Percentiles rank a stretch among this genome's conserved stretches.
Evolutionary conservation across 2,113 vertebrate genomes (phyloP).

Genomic region (Ophiodon elongatus): DNA sequence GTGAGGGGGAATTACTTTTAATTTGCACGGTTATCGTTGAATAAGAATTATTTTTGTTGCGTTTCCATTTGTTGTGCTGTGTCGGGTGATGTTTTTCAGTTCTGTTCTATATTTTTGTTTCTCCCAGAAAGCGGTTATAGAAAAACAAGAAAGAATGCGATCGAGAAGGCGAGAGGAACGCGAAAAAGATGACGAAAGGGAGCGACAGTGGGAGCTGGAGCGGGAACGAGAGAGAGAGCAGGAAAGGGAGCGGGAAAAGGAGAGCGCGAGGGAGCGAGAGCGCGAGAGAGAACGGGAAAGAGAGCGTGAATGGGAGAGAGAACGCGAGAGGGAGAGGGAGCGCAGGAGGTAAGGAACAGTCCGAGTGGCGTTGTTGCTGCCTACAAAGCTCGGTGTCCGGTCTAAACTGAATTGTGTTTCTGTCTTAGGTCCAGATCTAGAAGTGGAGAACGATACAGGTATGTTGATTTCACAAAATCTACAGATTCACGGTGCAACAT

Average conservation of each 20-base stretch:
- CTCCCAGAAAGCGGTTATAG: conserved; percentile 92
- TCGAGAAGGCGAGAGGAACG: conserved; percentile 93
- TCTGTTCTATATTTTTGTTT: background rate
- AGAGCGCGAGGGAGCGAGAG: conserved; percentile 72
- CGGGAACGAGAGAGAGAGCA: conserved; percentile 73
- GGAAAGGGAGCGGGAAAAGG: conserved; percentile 71
- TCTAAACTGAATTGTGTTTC: conserved; percentile 1
- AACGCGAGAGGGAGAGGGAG: conserved; percentile 62
- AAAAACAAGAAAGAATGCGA: conserved; percentile 96
- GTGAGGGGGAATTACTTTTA: conserved; percentile 76
- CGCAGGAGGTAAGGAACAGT: conserved; percentile 75
- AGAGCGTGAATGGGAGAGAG: conserved; percentile 56
- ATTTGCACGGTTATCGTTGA: background rate
- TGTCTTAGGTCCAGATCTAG: conserved; percentile 82
- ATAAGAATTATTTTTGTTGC: background rate
- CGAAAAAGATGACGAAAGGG: conserved; percentile 89
- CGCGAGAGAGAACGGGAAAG: conserved; percentile 69
- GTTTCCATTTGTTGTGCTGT: background rate
- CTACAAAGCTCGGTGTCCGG: background rate
- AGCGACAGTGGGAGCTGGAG: conserved; percentile 81
- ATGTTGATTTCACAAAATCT: conserved; percentile 21
- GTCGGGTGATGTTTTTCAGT: background rate
- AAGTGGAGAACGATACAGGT: conserved; percentile 85
- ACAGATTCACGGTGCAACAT: background rate
- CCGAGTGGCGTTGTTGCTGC: background rate